Evolutionary conservation across 1,140 invertebrate genomes (phyloP).

Genomic region (Musca domestica): DNA sequence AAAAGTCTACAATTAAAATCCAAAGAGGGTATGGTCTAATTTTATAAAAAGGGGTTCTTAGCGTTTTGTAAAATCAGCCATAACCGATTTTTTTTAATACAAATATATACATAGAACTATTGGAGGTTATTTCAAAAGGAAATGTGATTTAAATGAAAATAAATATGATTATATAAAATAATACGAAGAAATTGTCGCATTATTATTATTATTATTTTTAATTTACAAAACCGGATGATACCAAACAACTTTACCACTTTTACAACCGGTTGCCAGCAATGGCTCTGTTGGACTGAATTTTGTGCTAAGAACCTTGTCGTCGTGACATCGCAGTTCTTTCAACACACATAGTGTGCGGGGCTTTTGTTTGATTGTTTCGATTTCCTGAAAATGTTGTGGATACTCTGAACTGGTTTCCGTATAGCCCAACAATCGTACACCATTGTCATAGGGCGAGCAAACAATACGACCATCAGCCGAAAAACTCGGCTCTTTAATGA

Average conservation of each 20-base stretch:
- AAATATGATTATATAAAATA: background rate
- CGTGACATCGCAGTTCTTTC: conserved; percentile 70
- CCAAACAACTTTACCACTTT: conserved; percentile 84
- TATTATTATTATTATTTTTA: too few species aligned
- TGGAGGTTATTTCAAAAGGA: too few species aligned
- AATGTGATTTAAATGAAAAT: background rate
- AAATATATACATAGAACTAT: too few species aligned
- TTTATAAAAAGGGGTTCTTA: too few species aligned
- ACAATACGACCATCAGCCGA: conserved; percentile 84
- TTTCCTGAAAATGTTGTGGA: conserved; percentile 59
- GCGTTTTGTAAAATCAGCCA: too few species aligned
- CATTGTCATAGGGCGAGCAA: conserved; percentile 84
- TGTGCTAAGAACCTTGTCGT: conserved; percentile 83
- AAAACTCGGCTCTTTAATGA: conserved; percentile 85
- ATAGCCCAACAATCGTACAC: conserved; percentile 79
- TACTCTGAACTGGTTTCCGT: conserved; percentile 76
- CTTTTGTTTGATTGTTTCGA: conserved; percentile 43
- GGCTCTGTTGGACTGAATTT: conserved; percentile 86
- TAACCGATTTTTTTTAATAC: too few species aligned
- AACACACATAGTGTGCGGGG: conserved; percentile 61
- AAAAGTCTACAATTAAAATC: too few species aligned
- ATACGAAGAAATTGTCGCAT: too few species aligned
- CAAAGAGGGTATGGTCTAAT: too few species aligned
- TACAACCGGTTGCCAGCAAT: conserved; percentile 83
- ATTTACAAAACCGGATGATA: conserved; percentile 70